phyloP scores from a whole-genome alignment of 2,797 vertebrate species.

The Loris lydekkerianus region DNA sequence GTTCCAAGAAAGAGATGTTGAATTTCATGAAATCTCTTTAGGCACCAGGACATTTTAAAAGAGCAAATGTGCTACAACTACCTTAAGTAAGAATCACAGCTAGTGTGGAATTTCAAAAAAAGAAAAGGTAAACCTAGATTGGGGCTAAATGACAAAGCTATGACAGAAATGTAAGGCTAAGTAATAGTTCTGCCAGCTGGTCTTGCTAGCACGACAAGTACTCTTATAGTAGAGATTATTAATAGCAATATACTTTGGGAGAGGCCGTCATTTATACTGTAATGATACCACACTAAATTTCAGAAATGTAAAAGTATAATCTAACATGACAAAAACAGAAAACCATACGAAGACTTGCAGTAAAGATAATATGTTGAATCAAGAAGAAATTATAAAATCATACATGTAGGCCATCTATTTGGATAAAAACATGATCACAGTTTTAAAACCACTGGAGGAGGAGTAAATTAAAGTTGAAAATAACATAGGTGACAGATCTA shows the following conservation, averaged over 20 bases:
- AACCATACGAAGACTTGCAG: not conserved
- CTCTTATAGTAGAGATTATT: slow-evolving; percentile 88
- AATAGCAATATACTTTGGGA: slow-evolving; percentile 88
- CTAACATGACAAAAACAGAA: slow-evolving; percentile 47
- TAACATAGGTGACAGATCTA: not conserved
- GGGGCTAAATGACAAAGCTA: slow-evolving; percentile 76
- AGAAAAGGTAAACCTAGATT: slow-evolving; percentile 68
- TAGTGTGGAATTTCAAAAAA: not conserved
- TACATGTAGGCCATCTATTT: not conserved
- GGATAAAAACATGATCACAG: slow-evolving; percentile 39
- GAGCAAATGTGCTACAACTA: slow-evolving; percentile 16
- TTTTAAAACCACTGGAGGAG: slow-evolving; percentile 20
- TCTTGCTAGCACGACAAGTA: slow-evolving; percentile 86
- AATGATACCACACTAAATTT: slow-evolving; percentile 78
- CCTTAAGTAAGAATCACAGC: not conserved
- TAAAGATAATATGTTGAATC: slow-evolving; percentile 41
- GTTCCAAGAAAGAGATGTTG: slow-evolving; percentile 15
- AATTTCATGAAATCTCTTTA: slow-evolving; percentile 32
- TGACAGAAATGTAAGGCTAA: slow-evolving; percentile 84
- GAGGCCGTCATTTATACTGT: slow-evolving; percentile 84
- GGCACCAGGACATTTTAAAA: slow-evolving; percentile 53
- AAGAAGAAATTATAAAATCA: slow-evolving; percentile 56
- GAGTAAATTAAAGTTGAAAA: slow-evolving; percentile 57
- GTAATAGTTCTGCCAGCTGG: slow-evolving; percentile 88
- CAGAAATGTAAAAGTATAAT: slow-evolving; percentile 35